Conservation (phyloP, 2,113 vertebrate genomes). For the Peromyscus maniculatus region DNA sequence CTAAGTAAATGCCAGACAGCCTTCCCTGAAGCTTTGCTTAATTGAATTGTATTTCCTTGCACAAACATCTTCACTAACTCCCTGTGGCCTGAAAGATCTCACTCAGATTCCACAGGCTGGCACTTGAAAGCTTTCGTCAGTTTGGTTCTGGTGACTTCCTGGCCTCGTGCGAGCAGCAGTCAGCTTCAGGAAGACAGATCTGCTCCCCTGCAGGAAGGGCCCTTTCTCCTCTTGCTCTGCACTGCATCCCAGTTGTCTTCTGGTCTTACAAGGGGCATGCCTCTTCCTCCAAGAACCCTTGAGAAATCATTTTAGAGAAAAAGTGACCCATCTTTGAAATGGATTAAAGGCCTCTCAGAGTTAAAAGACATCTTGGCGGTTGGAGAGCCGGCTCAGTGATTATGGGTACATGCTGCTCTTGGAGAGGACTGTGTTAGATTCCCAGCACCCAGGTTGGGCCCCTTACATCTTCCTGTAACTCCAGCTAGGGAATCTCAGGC, state of each 20-base stretch:
- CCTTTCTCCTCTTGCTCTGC: not conserved
- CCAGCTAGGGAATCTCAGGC: not conserved
- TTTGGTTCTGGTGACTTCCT: constrained; percentile 52
- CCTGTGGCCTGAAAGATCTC: not conserved
- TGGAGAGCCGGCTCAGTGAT: not conserved
- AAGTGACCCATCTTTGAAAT: not conserved
- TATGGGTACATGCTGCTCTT: fast-evolving
- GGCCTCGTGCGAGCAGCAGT: not conserved
- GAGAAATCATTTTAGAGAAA: not conserved
- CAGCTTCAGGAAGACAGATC: not conserved
- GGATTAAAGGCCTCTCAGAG: not conserved
- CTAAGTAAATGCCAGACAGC: not conserved
- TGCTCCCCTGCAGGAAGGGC: not conserved
- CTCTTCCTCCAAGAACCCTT: not conserved
- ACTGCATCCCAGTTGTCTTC: not conserved
- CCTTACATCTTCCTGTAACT: not conserved
- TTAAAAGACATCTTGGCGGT: not conserved
- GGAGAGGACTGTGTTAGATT: not conserved
- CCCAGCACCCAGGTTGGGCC: not conserved
- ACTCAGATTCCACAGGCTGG: not conserved
- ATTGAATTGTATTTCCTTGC: constrained; percentile 15
- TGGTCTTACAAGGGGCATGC: not conserved
- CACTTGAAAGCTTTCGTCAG: constrained; percentile 8
- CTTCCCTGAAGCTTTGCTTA: constrained; percentile 32
- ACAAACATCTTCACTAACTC: constrained; percentile 38